Evolutionary conservation across 2,888 invertebrate species (phyloP), one percentile per base, ranked within the genome.

Genomic region (Aphodius granarius): DNA sequence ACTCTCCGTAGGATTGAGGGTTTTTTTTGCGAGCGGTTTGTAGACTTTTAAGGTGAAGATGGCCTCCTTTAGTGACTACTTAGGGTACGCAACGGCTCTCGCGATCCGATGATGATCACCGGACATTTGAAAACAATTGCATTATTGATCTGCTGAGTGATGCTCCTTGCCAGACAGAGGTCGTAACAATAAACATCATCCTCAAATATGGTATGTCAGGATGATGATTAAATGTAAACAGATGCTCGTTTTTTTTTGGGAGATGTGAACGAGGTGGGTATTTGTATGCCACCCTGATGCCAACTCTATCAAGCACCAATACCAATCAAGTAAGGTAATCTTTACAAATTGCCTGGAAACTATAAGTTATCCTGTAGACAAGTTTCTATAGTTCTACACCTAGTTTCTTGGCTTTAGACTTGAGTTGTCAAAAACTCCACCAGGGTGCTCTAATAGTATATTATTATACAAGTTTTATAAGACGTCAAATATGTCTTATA

Each of bases 1-100:
- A 73, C 73, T 73, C 71, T 71, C 76, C 66, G 71, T 73, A 71
- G 73, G 73, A 66, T 73, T 73, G 73, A 65, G 65, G 71, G 70
- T 73, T 66, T 73, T 72, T 63, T 22, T 66, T 17, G 22, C 21
- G 9, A 63, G 15, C 71, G 76, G 66, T 66, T n/a, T 20, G 64
- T 63, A 17, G 73, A 71, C 76, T 71, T 63, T 73, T 74, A 76
- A 76, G 76, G 76, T 74, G 76, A 76, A 74, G 73, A 76, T 76
- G 73, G 73, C 71, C 73, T 74, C 73, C 73, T 72, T 63, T 66
- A 73, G 72, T 66, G 71, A 65, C 73, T 65, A 76, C 75, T 68
- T 68, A 68, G 68, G 20, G 43, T 43, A 9, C 43, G 43, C 21
- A 20, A 20, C 21, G 20, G 21, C n/a, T 22, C 19, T 22, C 21